Evolutionary conservation across 2,113 vertebrate genomes (phyloP).

Genomic region (Myiozetetes cayanensis): DNA sequence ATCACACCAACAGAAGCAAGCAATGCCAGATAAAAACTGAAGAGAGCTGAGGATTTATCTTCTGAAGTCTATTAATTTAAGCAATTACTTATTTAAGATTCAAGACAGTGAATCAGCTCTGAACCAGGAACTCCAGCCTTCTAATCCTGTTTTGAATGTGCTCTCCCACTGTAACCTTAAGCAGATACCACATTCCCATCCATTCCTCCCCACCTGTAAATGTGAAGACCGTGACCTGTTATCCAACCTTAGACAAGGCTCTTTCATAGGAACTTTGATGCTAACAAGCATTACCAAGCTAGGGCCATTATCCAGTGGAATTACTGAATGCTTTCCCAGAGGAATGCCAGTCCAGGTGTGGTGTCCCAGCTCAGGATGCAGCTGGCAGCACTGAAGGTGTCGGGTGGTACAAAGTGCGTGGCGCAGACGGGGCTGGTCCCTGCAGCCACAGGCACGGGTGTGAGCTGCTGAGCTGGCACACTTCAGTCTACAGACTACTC

Average conservation of each 20-base stretch:
- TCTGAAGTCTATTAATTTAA: background rate
- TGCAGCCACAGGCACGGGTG: background rate
- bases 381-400: background rate
- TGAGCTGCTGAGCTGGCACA: background rate
- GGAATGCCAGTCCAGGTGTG: background rate
- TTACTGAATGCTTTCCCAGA: background rate
- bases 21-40: background rate
- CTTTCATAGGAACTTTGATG: background rate
- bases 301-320: background rate
- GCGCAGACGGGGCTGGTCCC: background rate
- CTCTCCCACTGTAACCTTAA: background rate
- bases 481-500: background rate
- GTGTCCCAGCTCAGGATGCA: background rate
- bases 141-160: background rate
- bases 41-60: background rate
- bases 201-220: background rate
- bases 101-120: background rate
- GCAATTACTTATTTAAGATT: background rate
- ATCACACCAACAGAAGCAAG: background rate
- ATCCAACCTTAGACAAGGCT: background rate
- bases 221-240: fast-evolving
- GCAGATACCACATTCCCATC: background rate
- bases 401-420: fast-evolving
- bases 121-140: background rate
- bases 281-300: background rate